Percentiles rank a stretch among this genome's conserved stretches.
Evolutionary conservation across 2,797 vertebrate species (phyloP).

Genomic region (Danio choprae): DNA sequence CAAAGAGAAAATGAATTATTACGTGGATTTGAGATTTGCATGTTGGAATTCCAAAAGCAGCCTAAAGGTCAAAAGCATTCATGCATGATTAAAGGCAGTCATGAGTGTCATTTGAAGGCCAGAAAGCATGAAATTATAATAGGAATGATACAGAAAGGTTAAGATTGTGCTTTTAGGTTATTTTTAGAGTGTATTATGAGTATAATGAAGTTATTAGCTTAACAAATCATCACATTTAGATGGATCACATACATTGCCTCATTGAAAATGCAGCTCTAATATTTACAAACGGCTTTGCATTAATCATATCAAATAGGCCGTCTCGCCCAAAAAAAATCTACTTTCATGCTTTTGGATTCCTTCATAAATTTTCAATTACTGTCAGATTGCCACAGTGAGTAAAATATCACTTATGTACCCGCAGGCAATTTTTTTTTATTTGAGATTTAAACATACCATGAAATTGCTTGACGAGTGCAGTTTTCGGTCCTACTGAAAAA

Average conservation of each 20-base stretch:
- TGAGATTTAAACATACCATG: background rate
- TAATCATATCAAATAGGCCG: constrained; percentile 38
- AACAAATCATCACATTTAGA: background rate
- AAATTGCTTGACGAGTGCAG: background rate
- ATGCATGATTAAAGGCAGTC: constrained; percentile 15
- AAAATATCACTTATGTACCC: constrained; percentile 20
- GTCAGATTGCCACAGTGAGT: constrained; percentile 30
- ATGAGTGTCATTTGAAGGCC: background rate
- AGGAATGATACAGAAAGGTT: background rate
- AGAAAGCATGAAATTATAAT: constrained; percentile 20
- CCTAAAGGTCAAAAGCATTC: constrained; percentile 51
- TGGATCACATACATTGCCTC: background rate
- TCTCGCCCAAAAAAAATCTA: constrained; percentile 25
- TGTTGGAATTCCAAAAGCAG: constrained; percentile 57
- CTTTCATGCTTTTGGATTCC: constrained; percentile 32
- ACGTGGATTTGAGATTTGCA: constrained; percentile 60
- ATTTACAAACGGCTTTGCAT: constrained; percentile 13
- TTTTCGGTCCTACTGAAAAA: background rate
- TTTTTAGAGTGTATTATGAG: background rate
- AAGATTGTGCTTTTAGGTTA: background rate
- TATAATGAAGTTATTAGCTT: background rate
- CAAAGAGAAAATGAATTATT: constrained; percentile 61
- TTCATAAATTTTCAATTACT: constrained; percentile 46
- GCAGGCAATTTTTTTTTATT: background rate
- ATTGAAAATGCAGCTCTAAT: constrained; percentile 23